Evolutionary conservation across 2,888 invertebrate genomes (phyloP).

Genomic region (Mesochorus sp.): DNA sequence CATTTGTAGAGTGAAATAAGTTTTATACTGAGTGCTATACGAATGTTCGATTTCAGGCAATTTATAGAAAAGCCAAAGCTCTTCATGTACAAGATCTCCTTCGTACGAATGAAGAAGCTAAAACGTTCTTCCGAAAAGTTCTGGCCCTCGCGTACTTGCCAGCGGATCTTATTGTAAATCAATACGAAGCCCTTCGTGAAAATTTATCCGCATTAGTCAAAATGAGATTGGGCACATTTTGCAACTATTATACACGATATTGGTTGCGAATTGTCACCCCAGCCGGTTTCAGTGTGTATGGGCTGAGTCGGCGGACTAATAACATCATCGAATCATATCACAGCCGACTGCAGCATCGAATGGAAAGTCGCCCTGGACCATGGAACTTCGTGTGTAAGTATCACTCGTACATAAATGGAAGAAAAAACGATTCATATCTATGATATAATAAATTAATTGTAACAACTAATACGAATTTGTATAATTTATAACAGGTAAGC

Average conservation of each 20-base stretch:
- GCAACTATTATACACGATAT: background rate
- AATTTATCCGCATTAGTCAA: background rate
- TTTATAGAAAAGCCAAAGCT: conserved; percentile 8
- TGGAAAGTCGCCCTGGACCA: conserved; percentile 1
- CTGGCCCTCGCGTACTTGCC: background rate
- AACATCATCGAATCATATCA: background rate
- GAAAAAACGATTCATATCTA: background rate
- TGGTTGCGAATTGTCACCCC: background rate
- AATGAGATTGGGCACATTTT: background rate
- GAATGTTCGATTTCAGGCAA: background rate
- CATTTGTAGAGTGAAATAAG: background rate
- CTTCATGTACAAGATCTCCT: background rate
- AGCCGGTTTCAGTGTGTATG: background rate
- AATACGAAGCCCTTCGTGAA: background rate
- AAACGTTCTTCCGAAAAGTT: background rate
- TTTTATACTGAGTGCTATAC: background rate
- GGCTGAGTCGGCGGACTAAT: background rate
- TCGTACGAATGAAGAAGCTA: background rate
- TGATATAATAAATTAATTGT: background rate
- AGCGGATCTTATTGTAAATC: background rate
- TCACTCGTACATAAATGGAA: background rate
- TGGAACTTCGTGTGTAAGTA: conserved; percentile 7
- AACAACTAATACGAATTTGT: background rate
- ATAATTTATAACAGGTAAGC: background rate
- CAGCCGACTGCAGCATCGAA: background rate